Percentiles rank a stretch among this genome's conserved stretches.
phyloP scores from a whole-genome alignment of 2,888 invertebrate genomes.

The Tuta absoluta region DNA sequence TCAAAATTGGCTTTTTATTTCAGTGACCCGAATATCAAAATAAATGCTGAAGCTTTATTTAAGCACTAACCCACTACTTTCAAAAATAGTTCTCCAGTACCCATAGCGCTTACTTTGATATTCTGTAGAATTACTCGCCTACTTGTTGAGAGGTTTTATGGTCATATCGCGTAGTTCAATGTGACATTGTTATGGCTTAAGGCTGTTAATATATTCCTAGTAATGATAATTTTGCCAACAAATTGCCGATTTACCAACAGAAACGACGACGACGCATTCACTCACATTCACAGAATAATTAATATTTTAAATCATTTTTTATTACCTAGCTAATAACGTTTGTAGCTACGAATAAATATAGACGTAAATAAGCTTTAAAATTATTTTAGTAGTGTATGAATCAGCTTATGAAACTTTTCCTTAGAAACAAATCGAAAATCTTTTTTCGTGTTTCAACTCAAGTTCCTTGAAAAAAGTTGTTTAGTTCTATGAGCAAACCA shows the following conservation, averaged over 20 bases:
- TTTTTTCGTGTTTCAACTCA: too few relatives aligned
- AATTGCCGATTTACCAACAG: background rate
- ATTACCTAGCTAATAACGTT: too few relatives aligned
- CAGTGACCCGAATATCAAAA: background rate
- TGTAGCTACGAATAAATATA: too few relatives aligned
- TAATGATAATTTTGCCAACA: background rate
- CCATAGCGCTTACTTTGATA: background rate
- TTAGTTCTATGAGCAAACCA: too few relatives aligned
- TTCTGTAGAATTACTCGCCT: conserved; percentile 7
- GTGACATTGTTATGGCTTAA: background rate
- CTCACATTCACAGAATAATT: background rate
- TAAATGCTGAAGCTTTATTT: too few relatives aligned
- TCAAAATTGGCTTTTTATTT: too few relatives aligned
- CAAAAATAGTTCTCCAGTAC: background rate
- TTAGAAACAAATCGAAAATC: too few relatives aligned
- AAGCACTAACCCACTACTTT: background rate
- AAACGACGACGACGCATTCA: background rate
- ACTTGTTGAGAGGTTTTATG: conserved; percentile 13
- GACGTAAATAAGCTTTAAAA: too few relatives aligned
- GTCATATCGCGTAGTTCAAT: conserved; percentile 1
- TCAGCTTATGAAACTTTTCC: too few relatives aligned
- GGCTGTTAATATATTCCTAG: background rate
- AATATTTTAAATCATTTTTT: too few relatives aligned
- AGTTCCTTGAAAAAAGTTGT: too few relatives aligned
- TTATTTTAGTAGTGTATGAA: too few relatives aligned